A percentile compares a stretch with the other conserved stretches of the same genome.
Evolutionary conservation across 1,140 invertebrate genomes (phyloP).

Genomic region (Polypedilum pembai): DNA sequence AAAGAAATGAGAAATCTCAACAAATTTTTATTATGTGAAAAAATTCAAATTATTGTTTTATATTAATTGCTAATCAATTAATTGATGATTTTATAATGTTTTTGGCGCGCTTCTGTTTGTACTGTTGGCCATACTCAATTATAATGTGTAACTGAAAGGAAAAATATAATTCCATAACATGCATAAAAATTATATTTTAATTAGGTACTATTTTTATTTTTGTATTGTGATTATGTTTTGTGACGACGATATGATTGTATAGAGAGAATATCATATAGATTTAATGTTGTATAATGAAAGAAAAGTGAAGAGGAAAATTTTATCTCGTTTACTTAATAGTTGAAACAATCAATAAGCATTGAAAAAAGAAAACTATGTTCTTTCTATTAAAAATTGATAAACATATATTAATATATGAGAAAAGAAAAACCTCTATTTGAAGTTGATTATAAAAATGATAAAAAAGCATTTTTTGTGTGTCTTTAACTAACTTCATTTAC

Average conservation of each 20-base stretch:
- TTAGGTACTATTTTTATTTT: constrained; percentile 1
- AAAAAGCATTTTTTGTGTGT: no score
- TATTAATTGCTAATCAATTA: not conserved
- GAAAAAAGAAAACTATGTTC: no score
- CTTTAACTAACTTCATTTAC: no score
- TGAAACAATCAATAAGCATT: not conserved
- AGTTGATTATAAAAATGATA: no score
- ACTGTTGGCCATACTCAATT: constrained; percentile 23
- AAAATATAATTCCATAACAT: constrained; percentile 4
- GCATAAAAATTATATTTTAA: not conserved
- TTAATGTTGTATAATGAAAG: not conserved
- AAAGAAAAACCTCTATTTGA: no score
- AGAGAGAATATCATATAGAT: not conserved
- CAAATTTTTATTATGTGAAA: not conserved
- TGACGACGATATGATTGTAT: constrained; percentile 5
- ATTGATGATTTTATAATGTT: not conserved
- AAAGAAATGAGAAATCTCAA: not conserved
- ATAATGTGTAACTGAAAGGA: constrained; percentile 1
- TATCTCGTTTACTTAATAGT: not conserved
- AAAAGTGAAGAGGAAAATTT: not conserved
- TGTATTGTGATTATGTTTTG: constrained; percentile 4
- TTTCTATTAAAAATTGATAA: no score
- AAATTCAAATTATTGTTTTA: constrained; percentile 19
- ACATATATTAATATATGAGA: no score
- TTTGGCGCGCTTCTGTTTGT: constrained; percentile 4